Evolutionary conservation across 1,140 invertebrate species (phyloP).

Genomic region (Drosophila melanogaster): Release_6_plus_ISO1_MT NT_033777.3:18520501-18521000

Average conservation of each 20-base stretch:
- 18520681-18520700: constrained; percentile 3
- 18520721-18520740: constrained; percentile 31
- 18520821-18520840: constrained; percentile 20
- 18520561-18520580: constrained; percentile 74
- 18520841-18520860: background rate
- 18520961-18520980: no score
- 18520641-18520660: constrained; percentile 71
- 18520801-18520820: constrained; percentile 74
- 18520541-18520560: constrained; percentile 34
- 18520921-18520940: constrained; percentile 10
- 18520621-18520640: constrained; percentile 60
- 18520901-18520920: constrained; percentile 28
- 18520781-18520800: constrained; percentile 63
- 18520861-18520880: constrained; percentile 65
- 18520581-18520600: constrained; percentile 73
- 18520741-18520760: constrained; percentile 29
- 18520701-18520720: background rate
- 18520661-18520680: constrained; percentile 64
- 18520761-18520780: constrained; percentile 34
- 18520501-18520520: constrained; percentile 79
- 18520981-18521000: no score
- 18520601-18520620: constrained; percentile 45
- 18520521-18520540: constrained; percentile 60
- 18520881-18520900: constrained; percentile 43
- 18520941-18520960: constrained; percentile 20